Base-by-base conservation (phyloP, 2,888 invertebrate genomes). In the Myathropa florea region DNA sequence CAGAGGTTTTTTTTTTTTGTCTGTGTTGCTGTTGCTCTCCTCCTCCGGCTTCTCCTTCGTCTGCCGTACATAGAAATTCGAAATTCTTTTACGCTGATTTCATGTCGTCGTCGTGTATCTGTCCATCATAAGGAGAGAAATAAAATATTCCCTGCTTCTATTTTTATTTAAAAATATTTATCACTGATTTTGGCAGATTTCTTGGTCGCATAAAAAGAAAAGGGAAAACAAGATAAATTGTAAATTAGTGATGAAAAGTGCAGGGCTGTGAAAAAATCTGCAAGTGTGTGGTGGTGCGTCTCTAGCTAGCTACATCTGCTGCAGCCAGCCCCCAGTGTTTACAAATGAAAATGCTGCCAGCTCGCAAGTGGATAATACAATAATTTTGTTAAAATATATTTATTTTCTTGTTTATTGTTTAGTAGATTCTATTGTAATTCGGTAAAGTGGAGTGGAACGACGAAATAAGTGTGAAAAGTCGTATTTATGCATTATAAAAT, bases 81-180 rank as follows among this genome's bases (percentile, higher is more conserved):
- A 86, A 83, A 86, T 86, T 86, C 86, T 86, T 86, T 86, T 59
- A 86, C 86, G 86, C 83, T 86, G 86, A 86, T 86, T 86, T 86
- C 86, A 86, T 75, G 71, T 77, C 77, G 79, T 77, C 77, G 79
- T 79, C 39, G 39, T 39, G 39, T 39, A 7, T 46, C 76, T 82
- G 67, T 82, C 68, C 77, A 55, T 53, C 61, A 70, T 28, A 39
- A 82, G 53, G n/a, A 63, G 55, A 28, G 28, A 63, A 77, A 18
- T 57, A 39, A 28, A 28, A 33, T 65, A 18, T 64, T 61, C 30
- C 55, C 68, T 71, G 46, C 68, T 73, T 72, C 28, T 10, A 18
- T 24, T 76, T 81, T 68, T 68, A 71, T 59, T 75, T 71, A 75
- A 21, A 24, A 71, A 61, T 65, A 71, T 70, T 30, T 30, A 64